Conservation (phyloP, 1,140 invertebrate species). For the Copidosoma floridanum region DNA sequence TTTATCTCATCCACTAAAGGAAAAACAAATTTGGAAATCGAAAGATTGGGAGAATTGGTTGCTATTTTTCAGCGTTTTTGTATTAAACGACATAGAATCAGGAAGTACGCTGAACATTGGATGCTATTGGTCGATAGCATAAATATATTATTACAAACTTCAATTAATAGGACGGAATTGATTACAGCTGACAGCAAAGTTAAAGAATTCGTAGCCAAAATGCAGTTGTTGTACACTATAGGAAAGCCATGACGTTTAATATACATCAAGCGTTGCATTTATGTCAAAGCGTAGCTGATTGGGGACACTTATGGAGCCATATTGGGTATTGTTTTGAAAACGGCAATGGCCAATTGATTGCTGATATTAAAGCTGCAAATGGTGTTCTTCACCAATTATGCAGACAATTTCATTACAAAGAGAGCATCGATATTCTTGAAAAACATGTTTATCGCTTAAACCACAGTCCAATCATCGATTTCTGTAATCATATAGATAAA, state of each 20-base stretch:
- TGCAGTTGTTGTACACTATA: constrained; percentile 13
- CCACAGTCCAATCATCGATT: too few relatives aligned
- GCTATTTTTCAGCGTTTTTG: background rate
- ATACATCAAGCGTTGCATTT: constrained; percentile 25
- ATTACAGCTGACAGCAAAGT: background rate
- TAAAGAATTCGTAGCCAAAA: constrained; percentile 14
- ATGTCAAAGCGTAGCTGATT: constrained; percentile 11
- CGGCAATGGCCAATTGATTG: constrained; percentile 7
- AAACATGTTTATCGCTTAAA: too few relatives aligned
- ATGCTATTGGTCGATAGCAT: background rate
- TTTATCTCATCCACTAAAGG: too few relatives aligned
- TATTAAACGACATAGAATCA: background rate
- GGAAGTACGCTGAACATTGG: background rate
- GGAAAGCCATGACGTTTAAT: constrained; percentile 23
- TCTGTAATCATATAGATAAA: too few relatives aligned
- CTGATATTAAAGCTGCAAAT: constrained; percentile 7
- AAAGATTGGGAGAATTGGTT: background rate
- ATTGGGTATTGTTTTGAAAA: constrained; percentile 23
- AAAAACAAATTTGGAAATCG: constrained; percentile 1
- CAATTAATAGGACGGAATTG: background rate
- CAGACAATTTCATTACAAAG: background rate
- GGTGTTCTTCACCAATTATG: background rate
- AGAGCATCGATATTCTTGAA: too few relatives aligned
- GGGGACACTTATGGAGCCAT: constrained; percentile 17
- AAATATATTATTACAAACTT: background rate